Evolutionary conservation across 2,888 invertebrate species (phyloP).

Genomic region (Eupeodes luniger): DNA sequence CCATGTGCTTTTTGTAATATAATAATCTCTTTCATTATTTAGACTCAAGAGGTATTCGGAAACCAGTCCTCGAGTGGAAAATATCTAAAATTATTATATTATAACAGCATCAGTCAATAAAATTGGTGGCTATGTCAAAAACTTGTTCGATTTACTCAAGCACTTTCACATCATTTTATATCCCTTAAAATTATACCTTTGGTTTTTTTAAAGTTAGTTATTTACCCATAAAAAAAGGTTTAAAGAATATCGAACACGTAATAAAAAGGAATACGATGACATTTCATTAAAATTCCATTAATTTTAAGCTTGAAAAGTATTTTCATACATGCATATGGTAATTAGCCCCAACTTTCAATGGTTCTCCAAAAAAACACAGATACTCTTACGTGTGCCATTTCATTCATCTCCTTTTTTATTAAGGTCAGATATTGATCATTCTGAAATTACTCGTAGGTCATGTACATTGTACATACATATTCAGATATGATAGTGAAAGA

Average conservation of each 20-base stretch:
- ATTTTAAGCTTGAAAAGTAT: neutral
- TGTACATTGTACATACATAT: neutral
- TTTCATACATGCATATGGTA: neutral
- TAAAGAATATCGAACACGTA: neutral
- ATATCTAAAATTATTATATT: no score
- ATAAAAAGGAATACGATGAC: neutral
- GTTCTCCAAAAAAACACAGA: neutral
- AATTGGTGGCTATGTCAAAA: neutral
- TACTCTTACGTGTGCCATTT: neutral
- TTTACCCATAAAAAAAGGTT: neutral
- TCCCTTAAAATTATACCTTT: neutral
- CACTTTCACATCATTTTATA: neutral
- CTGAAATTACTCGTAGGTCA: neutral
- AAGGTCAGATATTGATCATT: conserved; percentile 33
- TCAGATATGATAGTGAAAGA: neutral
- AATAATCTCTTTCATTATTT: no score
- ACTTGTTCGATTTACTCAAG: neutral
- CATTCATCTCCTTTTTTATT: neutral
- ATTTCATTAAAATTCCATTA: neutral
- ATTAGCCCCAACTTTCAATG: neutral
- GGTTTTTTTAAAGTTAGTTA: neutral
- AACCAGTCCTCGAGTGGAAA: no score
- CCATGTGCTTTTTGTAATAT: no score
- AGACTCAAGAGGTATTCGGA: no score
- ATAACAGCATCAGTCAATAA: no score